Percentiles rank a stretch among this genome's conserved stretches.
These are phyloP conservation scores for Orius laevigatus DNA, from an alignment of 1,140 invertebrate species.

Conservation along the genomic window DNA sequence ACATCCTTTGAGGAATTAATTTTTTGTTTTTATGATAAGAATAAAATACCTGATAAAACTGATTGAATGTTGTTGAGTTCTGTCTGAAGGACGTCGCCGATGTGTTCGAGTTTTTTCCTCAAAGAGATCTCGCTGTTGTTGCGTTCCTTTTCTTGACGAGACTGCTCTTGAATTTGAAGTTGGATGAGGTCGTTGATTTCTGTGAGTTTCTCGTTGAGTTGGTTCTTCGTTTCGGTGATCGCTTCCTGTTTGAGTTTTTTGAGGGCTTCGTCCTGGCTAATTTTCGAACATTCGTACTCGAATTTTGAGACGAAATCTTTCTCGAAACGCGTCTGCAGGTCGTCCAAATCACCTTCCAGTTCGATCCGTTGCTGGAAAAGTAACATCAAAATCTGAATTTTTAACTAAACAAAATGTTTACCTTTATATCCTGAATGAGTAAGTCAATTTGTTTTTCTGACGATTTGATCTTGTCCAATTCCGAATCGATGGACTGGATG, in stretches of 20 bases:
- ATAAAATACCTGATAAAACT: conserved; percentile 19
- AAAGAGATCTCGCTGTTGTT: conserved; percentile 20
- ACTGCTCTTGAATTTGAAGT: conserved; percentile 21
- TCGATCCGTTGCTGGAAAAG: conserved; percentile 18
- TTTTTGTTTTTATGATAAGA: neutral
- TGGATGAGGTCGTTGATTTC: conserved; percentile 18
- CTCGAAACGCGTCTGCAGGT: conserved; percentile 15
- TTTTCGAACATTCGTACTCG: conserved; percentile 18
- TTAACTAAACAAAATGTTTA: neutral
- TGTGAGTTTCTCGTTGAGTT: conserved; percentile 18
- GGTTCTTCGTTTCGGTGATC: conserved; percentile 15
- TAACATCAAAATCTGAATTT: neutral
- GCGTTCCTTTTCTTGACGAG: conserved; percentile 17
- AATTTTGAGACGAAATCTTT: conserved; percentile 20
- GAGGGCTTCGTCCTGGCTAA: conserved; percentile 11
- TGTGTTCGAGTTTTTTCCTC: conserved; percentile 22
- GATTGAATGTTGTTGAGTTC: conserved; percentile 21
- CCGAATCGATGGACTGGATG: conserved; percentile 1
- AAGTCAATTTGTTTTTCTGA: conserved; percentile 19
- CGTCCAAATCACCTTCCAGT: conserved; percentile 17
- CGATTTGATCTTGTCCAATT: conserved; percentile 13
- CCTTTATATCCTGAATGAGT: conserved; percentile 15
- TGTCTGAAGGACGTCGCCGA: conserved; percentile 18
- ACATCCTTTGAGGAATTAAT: neutral
- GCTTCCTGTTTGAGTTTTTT: conserved; percentile 17